A percentile compares a stretch with the other conserved stretches of the same genome.
These are phyloP conservation scores for Polydrusus pterygomalis DNA, from an alignment of 2,888 invertebrate species.

Conservation along the genomic window DNA sequence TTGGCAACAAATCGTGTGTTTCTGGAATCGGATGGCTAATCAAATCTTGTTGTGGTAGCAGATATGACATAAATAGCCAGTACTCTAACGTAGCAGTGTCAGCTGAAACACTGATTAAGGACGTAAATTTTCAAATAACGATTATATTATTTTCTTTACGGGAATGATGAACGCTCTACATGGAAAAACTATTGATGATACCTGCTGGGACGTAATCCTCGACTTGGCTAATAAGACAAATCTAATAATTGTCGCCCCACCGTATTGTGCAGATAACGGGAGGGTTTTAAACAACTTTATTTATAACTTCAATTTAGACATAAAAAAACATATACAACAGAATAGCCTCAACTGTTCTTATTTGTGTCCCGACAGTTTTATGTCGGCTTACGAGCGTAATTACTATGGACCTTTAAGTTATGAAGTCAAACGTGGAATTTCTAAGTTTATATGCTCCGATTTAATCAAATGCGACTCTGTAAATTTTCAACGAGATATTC, in stretches of 20 bases:
- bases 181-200: too few species aligned
- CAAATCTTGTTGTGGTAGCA: too few species aligned
- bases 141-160: too few species aligned
- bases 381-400: neutral
- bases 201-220: too few species aligned
- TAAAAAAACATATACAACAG: neutral
- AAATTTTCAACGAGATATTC: neutral
- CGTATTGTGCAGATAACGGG: neutral
- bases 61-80: too few species aligned
- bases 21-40: too few species aligned
- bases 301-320: neutral
- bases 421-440: neutral
- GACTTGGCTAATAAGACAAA: too few species aligned
- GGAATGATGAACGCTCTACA: too few species aligned
- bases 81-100: too few species aligned
- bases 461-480: neutral
- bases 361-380: neutral
- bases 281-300: neutral
- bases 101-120: too few species aligned
- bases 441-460: neutral
- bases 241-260: neutral
- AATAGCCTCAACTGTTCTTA: neutral
- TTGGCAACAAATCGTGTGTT: too few species aligned
- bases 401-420: neutral
- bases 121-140: too few species aligned